Percentiles rank a stretch among this genome's conserved stretches.
Evolutionary conservation across 2,888 invertebrate genomes (phyloP).

Genomic region (Amphiduros pacificus): DNA sequence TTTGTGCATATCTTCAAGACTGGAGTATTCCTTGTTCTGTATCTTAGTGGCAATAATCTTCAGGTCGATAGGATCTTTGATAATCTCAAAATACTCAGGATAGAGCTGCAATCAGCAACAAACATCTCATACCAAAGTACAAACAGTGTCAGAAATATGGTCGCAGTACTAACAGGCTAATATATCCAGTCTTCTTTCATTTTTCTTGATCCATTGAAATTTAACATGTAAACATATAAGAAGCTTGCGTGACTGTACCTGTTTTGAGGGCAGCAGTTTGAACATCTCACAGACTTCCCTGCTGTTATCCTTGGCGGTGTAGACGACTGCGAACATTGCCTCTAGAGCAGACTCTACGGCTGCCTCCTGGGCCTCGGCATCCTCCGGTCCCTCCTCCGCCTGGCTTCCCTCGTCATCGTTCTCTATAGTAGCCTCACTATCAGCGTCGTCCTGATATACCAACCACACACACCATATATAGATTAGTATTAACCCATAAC

Average conservation of each 20-base stretch:
- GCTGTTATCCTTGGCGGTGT: slow-evolving; percentile 73
- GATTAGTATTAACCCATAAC: slow-evolving; percentile 69
- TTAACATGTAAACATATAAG: neutral
- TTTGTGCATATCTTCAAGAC: slow-evolving; percentile 80
- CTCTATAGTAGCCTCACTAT: neutral
- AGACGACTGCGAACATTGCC: no score
- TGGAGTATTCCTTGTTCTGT: slow-evolving; percentile 78
- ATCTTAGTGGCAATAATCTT: slow-evolving; percentile 90
- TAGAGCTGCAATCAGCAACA: slow-evolving; percentile 72
- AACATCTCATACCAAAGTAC: no score
- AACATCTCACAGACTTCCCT: slow-evolving; percentile 85
- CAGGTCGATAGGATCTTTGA: slow-evolving; percentile 91
- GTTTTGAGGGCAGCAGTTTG: slow-evolving; percentile 87
- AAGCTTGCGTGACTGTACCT: slow-evolving; percentile 61
- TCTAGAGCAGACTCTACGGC: neutral
- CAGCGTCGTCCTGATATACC: neutral
- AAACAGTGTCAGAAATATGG: no score
- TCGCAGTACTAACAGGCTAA: no score
- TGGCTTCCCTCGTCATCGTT: slow-evolving; percentile 2
- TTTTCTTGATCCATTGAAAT: neutral
- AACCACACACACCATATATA: neutral
- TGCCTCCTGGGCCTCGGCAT: slow-evolving; percentile 8
- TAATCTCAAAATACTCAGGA: slow-evolving; percentile 93
- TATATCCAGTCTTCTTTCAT: no score
- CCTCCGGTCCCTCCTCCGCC: neutral